Evolutionary conservation across 2,113 vertebrate species (phyloP), one percentile per base, ranked within the genome.

Genomic region (Podarcis cretensis): DNA sequence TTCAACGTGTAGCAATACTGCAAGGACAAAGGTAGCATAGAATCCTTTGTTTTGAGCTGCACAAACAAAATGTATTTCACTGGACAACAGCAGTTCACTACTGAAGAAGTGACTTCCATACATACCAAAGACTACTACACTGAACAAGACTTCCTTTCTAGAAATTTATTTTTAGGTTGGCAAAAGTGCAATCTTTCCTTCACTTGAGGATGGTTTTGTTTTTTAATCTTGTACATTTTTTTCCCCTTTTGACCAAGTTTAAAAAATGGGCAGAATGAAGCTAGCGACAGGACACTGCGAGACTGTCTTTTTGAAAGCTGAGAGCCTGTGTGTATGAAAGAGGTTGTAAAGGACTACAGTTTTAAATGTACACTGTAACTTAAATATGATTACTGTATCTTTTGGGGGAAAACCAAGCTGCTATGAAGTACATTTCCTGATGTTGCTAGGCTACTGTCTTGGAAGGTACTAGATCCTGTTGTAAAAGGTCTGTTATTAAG

Each of bases 101-200:
- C 97, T 97, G 97, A 98, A 97, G 97, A 96, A 95, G 94, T 93
- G 96, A 97, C 94, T 97, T 97, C 97, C 94, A 96, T 96, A 96
- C 96, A 97, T 97, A 98, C 98, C 98, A 98, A 99, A 99, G 98
- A 96, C 89, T 89, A 96, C 91, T 90, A 96, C 95, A 94, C 94
- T 95, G 95, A 96, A 96, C 92, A 91, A 91, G 95, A 95, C 93
- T 96, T 97, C 95, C 97, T 97, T 95, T 96, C 92, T 96, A 96
- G 96, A 95, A 96, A 95, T 92, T 92, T 94, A 93, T 95, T 96
- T 96, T 98, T 95, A 95, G 93, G 97, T 96, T 97, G 98, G 98
- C 95, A 98, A 98, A 98, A 96, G 98, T 99, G 98, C 98, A 98
- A 98, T 99, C 97, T 97, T 97, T 97, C 96, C 97, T 96, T 95